Conservation (phyloP, 2,113 vertebrate genomes). For the Oreochromis niloticus region DNA sequence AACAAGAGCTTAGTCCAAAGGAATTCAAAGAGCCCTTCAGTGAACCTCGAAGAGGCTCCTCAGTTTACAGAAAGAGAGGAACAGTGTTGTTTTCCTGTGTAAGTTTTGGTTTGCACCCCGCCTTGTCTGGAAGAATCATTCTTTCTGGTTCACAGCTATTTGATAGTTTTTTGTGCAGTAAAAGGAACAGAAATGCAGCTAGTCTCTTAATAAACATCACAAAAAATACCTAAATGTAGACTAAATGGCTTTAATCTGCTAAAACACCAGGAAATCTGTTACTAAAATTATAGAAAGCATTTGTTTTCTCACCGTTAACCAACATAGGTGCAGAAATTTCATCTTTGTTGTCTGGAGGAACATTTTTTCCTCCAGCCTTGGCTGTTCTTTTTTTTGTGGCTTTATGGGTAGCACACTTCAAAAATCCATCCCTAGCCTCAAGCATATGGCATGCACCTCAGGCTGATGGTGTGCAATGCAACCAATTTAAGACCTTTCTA, state of each 20-base stretch:
- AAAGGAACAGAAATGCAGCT: background rate
- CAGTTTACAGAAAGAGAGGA: background rate
- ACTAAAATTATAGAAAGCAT: background rate
- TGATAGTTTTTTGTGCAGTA: background rate
- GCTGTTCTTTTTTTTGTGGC: background rate
- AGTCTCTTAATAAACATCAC: background rate
- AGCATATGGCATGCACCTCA: background rate
- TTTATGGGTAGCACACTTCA: background rate
- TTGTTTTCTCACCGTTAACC: background rate
- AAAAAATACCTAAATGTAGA: background rate
- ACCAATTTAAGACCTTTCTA: background rate
- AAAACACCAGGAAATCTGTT: background rate
- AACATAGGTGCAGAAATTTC: background rate
- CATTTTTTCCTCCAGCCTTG: background rate
- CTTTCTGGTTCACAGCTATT: background rate
- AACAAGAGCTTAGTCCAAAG: conserved; percentile 52
- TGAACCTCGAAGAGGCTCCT: background rate
- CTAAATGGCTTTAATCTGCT: background rate
- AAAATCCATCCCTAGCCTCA: background rate
- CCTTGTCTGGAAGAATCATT: background rate
- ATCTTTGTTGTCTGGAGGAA: background rate
- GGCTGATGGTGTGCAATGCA: background rate
- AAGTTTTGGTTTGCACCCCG: background rate
- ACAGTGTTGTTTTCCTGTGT: background rate
- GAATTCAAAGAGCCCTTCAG: conserved; percentile 49